A percentile compares a stretch with the other conserved stretches of the same genome.
Conservation (phyloP, 2,113 vertebrate genomes). For the Microcebus griseorufus region DNA sequence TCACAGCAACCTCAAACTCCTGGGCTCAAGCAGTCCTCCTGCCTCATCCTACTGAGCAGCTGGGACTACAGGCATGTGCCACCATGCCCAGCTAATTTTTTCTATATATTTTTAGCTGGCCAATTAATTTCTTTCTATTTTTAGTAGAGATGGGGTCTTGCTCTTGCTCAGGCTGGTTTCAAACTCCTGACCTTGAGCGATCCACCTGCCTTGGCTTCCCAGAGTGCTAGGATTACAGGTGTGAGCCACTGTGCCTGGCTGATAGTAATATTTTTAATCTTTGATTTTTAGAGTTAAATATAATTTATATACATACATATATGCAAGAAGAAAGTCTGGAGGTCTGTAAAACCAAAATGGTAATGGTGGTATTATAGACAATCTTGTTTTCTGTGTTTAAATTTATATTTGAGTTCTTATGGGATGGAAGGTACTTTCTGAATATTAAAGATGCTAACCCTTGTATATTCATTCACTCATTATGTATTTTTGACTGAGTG, state of each 20-base stretch:
- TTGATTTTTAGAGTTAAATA: conserved; percentile 12
- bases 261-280: background rate
- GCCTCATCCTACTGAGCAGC: no score
- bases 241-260: background rate
- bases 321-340: background rate
- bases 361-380: background rate
- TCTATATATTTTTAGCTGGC: no score
- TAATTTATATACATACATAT: background rate
- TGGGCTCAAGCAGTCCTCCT: no score
- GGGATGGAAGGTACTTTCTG: background rate
- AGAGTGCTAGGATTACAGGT: no score
- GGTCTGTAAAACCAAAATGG: background rate
- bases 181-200: no score
- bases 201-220: no score
- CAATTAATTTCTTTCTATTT: no score
- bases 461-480: background rate
- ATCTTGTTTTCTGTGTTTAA: conserved; percentile 20
- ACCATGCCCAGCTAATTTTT: no score
- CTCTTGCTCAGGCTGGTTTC: no score
- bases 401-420: conserved; percentile 14
- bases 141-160: no score
- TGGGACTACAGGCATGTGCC: no score
- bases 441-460: background rate
- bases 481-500: background rate
- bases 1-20: no score